phyloP scores from a whole-genome alignment of 2,888 invertebrate genomes.

The Plebejus argus region DNA sequence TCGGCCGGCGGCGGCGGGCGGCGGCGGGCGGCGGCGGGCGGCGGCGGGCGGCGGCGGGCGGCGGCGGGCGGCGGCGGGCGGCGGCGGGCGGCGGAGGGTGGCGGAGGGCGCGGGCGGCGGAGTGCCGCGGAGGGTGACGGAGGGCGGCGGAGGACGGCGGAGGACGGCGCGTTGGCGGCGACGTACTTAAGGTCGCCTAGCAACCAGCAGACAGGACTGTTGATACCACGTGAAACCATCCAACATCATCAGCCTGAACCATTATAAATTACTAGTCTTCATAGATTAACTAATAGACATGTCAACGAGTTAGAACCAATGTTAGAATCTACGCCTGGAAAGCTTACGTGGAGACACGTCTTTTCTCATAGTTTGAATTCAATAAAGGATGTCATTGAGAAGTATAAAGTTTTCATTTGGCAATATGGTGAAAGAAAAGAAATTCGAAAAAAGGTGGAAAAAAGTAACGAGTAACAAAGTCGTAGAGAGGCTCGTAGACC shows the following conservation, averaged over 20 bases:
- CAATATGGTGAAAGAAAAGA: not conserved
- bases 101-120: not conserved
- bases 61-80: not conserved
- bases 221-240: not conserved
- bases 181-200: conserved; percentile 1
- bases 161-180: not conserved
- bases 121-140: not conserved
- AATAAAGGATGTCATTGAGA: no score
- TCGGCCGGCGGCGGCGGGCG: not conserved
- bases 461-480: no score
- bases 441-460: not conserved
- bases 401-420: no score
- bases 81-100: not conserved
- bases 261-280: not conserved
- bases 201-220: not conserved
- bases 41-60: not conserved
- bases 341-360: no score
- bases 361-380: no score
- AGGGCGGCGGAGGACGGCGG: no score
- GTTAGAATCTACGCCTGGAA: no score
- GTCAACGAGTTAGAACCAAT: not conserved
- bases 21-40: not conserved
- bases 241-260: not conserved
- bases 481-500: not conserved
- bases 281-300: not conserved